Evolutionary conservation across 2,797 vertebrate species (phyloP).

Genomic region (Acanthurus tractus): DNA sequence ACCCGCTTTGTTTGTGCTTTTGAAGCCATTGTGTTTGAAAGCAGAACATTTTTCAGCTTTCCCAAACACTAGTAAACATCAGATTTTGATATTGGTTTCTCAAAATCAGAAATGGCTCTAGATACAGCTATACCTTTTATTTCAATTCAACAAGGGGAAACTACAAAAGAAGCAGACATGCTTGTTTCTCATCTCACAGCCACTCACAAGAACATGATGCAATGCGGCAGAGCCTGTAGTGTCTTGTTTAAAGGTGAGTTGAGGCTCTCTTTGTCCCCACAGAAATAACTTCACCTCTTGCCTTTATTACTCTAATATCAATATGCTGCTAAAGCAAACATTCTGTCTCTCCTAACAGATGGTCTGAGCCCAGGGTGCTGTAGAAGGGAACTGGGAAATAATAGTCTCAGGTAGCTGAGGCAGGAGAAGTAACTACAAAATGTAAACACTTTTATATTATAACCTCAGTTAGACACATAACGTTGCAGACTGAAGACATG

Average conservation of each 20-base stretch:
- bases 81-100: too few species aligned
- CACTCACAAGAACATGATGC: background rate
- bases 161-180: background rate
- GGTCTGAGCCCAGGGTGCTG: background rate
- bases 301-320: background rate
- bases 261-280: background rate
- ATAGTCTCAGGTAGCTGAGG: background rate
- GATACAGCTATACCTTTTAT: too few species aligned
- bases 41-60: too few species aligned
- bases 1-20: too few species aligned
- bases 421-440: background rate
- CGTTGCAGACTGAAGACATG: background rate
- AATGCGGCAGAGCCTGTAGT: background rate
- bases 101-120: too few species aligned
- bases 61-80: too few species aligned
- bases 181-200: background rate
- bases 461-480: background rate
- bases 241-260: background rate
- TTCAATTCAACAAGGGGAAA: background rate
- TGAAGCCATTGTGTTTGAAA: too few species aligned
- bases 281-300: background rate
- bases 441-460: background rate
- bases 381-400: background rate
- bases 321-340: background rate
- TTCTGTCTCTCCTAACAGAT: background rate